A percentile compares a stretch with the other conserved stretches of the same genome.
These are phyloP conservation scores for Gymnothorax reevesii DNA, from an alignment of 2,797 vertebrate species.

Conservation along the genomic window DNA sequence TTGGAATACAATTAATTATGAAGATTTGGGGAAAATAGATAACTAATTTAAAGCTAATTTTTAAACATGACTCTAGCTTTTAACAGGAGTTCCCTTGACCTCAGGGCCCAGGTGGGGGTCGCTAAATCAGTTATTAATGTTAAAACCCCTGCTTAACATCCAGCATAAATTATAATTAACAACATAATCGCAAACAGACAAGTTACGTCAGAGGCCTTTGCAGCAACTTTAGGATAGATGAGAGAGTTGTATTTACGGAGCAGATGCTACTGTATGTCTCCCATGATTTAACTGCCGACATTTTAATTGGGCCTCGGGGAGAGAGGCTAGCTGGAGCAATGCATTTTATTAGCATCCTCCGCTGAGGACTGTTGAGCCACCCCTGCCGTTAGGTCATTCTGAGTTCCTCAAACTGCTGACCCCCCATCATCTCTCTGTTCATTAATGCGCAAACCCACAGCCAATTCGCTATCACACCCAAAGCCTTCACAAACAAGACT, in stretches of 20 bases:
- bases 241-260: background rate
- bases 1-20: background rate
- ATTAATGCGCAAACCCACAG: background rate
- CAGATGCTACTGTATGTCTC: slow-evolving; percentile 32
- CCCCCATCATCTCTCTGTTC: background rate
- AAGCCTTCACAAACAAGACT: background rate
- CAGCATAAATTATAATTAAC: too few relatives aligned
- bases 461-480: background rate
- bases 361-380: background rate
- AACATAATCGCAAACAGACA: background rate
- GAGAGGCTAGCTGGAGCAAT: background rate
- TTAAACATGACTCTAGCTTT: background rate
- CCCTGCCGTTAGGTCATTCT: background rate
- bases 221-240: background rate
- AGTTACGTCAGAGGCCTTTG: background rate
- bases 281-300: slow-evolving; percentile 34
- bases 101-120: background rate
- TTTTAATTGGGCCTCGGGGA: slow-evolving; percentile 35
- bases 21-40: background rate
- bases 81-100: background rate
- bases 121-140: background rate
- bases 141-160: background rate
- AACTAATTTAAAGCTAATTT: background rate
- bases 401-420: background rate
- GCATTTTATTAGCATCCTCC: background rate